Conservation (phyloP, 2,113 vertebrate species). For the Morone saxatilis region DNA sequence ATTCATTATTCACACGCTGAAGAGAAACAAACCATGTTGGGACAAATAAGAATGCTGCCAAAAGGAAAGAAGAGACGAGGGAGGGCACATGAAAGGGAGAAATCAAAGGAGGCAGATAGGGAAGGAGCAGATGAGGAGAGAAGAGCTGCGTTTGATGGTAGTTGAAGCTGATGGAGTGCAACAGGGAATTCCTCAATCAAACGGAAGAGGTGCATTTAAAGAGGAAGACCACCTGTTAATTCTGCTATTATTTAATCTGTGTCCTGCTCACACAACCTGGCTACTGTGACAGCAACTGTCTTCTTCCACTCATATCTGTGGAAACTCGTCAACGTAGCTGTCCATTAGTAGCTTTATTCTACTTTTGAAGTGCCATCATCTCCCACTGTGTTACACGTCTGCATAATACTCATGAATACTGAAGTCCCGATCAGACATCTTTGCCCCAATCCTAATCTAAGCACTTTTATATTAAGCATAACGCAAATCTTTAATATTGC, state of each 20-base stretch:
- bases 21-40: constrained; percentile 47
- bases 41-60: constrained; percentile 55
- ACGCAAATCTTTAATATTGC: too few species aligned
- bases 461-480: too few species aligned
- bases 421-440: too few species aligned
- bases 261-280: neutral
- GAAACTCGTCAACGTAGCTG: neutral
- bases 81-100: constrained; percentile 4
- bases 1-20: constrained; percentile 65
- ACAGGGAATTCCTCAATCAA: constrained; percentile 3
- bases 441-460: too few species aligned
- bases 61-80: constrained; percentile 5
- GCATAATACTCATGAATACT: too few species aligned
- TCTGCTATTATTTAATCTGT: neutral
- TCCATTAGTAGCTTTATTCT: too few species aligned
- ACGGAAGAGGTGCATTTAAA: neutral
- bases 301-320: neutral
- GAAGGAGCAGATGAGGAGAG: constrained; percentile 6
- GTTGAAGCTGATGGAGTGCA: constrained; percentile 2
- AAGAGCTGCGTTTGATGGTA: neutral
- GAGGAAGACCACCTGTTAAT: constrained; percentile 1
- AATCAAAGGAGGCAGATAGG: constrained; percentile 8
- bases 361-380: too few species aligned
- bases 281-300: neutral
- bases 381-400: too few species aligned